Evolutionary conservation across 2,797 vertebrate species (phyloP).

Genomic region (Hoplostethus mediterraneus): DNA sequence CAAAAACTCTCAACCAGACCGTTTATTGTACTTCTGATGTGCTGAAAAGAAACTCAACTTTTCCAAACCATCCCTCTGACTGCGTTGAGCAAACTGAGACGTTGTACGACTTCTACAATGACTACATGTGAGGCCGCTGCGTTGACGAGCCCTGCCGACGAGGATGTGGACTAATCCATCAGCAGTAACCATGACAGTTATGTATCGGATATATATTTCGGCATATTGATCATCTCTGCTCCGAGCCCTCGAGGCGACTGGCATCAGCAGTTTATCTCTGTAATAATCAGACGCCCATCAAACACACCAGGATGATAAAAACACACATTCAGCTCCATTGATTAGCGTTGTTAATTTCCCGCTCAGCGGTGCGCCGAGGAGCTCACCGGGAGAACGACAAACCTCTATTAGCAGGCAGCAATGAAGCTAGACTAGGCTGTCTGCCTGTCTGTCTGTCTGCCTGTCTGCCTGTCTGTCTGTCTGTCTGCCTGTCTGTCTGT

Average conservation of each 20-base stretch:
- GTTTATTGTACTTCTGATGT: too few species aligned
- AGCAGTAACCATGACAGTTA: slow-evolving; percentile 31
- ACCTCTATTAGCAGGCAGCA: slow-evolving; percentile 8
- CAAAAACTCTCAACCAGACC: too few species aligned
- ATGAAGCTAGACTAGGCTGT: background rate
- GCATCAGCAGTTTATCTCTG: slow-evolving; percentile 65
- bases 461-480: background rate
- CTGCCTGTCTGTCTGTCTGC: background rate
- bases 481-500: background rate
- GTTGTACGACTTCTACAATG: too few species aligned
- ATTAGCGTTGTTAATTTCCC: slow-evolving; percentile 78
- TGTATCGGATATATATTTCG: slow-evolving; percentile 53
- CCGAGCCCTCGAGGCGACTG: slow-evolving; percentile 35
- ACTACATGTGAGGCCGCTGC: too few species aligned
- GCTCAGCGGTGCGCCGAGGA: slow-evolving; percentile 54
- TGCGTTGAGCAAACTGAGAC: too few species aligned
- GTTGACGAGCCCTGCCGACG: too few species aligned
- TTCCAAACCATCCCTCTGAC: too few species aligned
- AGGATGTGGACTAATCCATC: slow-evolving; percentile 3
- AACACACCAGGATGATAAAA: slow-evolving; percentile 67
- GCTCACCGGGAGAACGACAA: slow-evolving; percentile 21
- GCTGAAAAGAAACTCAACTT: too few species aligned
- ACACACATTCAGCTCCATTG: slow-evolving; percentile 67
- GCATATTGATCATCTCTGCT: slow-evolving; percentile 51
- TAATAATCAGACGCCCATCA: slow-evolving; percentile 68